Conservation (phyloP, 2,797 vertebrate genomes). For the Pithecia hirsuta region DNA sequence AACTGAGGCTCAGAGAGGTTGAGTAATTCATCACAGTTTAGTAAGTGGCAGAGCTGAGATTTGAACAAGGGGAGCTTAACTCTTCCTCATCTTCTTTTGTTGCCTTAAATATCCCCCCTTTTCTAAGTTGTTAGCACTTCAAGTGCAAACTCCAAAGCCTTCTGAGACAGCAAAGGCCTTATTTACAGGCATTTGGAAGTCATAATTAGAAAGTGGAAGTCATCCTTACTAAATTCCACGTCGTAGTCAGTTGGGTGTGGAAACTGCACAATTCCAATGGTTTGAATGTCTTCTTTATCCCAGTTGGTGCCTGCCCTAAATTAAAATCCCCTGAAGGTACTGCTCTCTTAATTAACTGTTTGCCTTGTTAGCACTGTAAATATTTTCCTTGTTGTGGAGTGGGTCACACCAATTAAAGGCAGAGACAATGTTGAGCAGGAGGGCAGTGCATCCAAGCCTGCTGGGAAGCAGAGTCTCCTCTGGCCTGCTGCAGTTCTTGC, state of each 20-base stretch:
- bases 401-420: not conserved
- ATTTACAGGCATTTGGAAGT: not conserved
- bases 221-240: not conserved
- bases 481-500: accelerated
- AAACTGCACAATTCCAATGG: not conserved
- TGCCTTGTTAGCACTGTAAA: constrained; percentile 57
- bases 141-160: not conserved
- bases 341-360: constrained; percentile 59
- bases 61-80: not conserved
- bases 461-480: not conserved
- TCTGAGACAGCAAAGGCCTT: not conserved
- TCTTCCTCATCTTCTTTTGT: not conserved
- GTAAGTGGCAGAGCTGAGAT: not conserved
- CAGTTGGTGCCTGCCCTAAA: not conserved
- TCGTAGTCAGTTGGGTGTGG: not conserved
- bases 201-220: not conserved
- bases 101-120: not conserved
- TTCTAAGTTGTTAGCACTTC: not conserved
- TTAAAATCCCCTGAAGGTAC: constrained; percentile 37
- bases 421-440: not conserved
- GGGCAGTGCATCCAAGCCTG: accelerated
- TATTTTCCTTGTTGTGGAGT: constrained; percentile 3
- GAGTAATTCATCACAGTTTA: not conserved
- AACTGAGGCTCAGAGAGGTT: not conserved
- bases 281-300: constrained; percentile 43